Evolutionary conservation across 2,888 invertebrate species (phyloP), one percentile per base, ranked within the genome.

Genomic region (Myopa tessellatipennis): DNA sequence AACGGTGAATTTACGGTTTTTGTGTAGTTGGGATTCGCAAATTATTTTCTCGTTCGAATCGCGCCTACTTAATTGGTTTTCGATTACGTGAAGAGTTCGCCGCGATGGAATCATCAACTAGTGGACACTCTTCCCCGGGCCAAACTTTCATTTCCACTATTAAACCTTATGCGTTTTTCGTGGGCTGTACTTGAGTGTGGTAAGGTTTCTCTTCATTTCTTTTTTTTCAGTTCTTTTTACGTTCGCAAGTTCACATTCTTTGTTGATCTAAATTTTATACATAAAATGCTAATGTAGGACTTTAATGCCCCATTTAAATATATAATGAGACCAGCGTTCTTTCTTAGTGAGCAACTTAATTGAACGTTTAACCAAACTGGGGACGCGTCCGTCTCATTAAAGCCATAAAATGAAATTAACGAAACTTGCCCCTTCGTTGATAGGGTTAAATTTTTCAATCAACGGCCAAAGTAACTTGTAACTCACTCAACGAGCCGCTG

Each of bases 11-110:
- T 60, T 14, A 14, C 16, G 16, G 16, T 84, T 83, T 85, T 86
- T 86, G 87, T 87, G 87, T 84, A 87, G 86, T 85, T 84, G 85
- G 85, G 85, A 85, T 82, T 84, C 85, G 85, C 87, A 87, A 86
- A 86, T 86, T 85, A 87, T 85, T 72, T 72, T 60, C 72, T 36
- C 61, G 55, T 40, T 72, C 58, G 34, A 58, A 72, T 38, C 60
- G 61, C 72, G 36, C 38, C 38, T 18, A 40, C 38, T 72, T 72
- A 72, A 72, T 40, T 72, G 69, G 52, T 69, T 69, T 69, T 69
- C 69, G 69, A 50, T 69, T 50, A 52, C 52, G 52, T 55, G 16
- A 26, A 26, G 26, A 55, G 55, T 55, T 55, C 12, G 55, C 55
- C 16, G 55, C 55, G 10, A 14, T 55, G 55, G 26, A 26, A 26